Evolutionary conservation across 2,113 vertebrate genomes (phyloP), one percentile per base, ranked within the genome.

Genomic region (Hypocryptadius cinnamomeus): DNA sequence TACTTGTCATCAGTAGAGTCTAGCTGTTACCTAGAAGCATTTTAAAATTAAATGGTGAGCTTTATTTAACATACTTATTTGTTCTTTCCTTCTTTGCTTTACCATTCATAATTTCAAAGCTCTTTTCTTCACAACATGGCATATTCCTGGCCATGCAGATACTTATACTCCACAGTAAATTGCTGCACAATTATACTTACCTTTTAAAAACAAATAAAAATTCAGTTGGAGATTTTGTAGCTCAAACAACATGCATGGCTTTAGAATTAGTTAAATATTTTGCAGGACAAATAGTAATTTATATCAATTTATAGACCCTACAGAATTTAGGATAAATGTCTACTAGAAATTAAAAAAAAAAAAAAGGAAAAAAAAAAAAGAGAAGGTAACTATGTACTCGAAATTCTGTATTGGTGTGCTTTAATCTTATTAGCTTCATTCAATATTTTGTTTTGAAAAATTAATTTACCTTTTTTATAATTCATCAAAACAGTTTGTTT

Each of bases 11-110:
- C 51, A 68, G 79, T 68, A 90, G n/a, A 96, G 87, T 88, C 87
- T 91, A 91, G 69, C 61, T 95, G 82, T 90, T 93, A 88, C 37
- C 72, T 51, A 88, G 69, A 88, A 87, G 51, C 69, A 68, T 50
- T 79, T 94, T 91, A 95, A 96, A 94, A 94, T 95, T 91, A 95
- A 95, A 84, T 76, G 14, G 69, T 69, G 59, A 82, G 63, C 74
- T 89, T 84, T 89, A 83, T 90, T 93, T 95, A 91, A 83, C 25
- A 9, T 74, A 78, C 23, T 71, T 85, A 79, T 13, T 95, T 85
- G 31, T 94, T 85, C 60, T 83, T n/a, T 85, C 51, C 39, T 94
- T 63, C 56, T 94, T 89, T 92, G 53, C 40, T 91, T 90, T 90
- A 68, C 51, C 6, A 2, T 92, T 95, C 70, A 83, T 57, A 10